Conservation (phyloP, 2,797 vertebrate genomes). For the Chelon auratus region DNA sequence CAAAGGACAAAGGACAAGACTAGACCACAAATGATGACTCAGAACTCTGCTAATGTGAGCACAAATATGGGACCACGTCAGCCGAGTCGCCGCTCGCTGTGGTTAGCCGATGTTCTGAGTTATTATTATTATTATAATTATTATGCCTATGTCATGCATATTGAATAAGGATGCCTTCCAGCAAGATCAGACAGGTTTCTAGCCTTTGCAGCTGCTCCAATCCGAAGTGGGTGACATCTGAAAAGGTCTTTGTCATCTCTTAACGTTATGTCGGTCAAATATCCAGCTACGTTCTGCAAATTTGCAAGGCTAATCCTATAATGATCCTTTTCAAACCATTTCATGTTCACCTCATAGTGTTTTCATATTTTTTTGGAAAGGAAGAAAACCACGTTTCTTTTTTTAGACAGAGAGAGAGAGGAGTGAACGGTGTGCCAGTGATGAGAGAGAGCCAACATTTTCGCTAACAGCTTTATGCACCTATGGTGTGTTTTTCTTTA, state of each 20-base stretch:
- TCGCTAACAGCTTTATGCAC: no score
- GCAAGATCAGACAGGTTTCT: constrained; percentile 41
- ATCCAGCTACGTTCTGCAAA: not conserved
- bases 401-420: not conserved
- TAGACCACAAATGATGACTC: constrained; percentile 32
- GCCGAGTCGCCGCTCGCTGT: constrained; percentile 22
- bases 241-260: not conserved
- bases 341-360: not conserved
- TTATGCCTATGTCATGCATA: constrained; percentile 35
- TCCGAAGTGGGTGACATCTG: not conserved
- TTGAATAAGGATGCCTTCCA: constrained; percentile 34
- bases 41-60: constrained; percentile 36
- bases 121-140: constrained; percentile 32
- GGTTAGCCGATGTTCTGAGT: constrained; percentile 34
- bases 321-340: not conserved
- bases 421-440: not conserved
- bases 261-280: constrained; percentile 7
- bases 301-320: not conserved
- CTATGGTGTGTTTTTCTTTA: no score
- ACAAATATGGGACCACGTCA: constrained; percentile 30
- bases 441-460: no score
- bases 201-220: constrained; percentile 25
- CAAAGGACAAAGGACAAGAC: constrained; percentile 12
- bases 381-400: not conserved
- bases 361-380: not conserved